Percentiles rank a stretch among this genome's conserved stretches.
These are phyloP conservation scores for Dryobates pubescens DNA, from an alignment of 2,797 vertebrate genomes.

Conservation along the genomic window DNA sequence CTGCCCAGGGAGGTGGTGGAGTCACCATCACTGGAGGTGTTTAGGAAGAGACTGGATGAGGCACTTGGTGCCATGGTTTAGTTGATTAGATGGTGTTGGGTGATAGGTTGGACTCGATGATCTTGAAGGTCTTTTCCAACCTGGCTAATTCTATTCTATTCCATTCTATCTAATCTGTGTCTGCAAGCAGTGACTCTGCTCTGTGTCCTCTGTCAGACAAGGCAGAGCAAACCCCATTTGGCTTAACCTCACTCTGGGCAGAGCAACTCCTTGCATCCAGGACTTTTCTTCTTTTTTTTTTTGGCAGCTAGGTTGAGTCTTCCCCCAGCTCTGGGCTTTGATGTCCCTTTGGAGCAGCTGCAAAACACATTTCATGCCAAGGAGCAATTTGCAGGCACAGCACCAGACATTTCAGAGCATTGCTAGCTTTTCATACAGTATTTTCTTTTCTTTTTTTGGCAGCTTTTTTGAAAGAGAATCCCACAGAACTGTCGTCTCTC, in stretches of 20 bases:
- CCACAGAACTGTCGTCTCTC: conserved; percentile 42
- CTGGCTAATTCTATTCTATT: too few relatives aligned
- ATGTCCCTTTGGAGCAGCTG: conserved; percentile 63
- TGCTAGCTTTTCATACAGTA: conserved; percentile 62
- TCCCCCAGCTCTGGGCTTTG: conserved; percentile 53
- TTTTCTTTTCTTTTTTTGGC: conserved; percentile 44
- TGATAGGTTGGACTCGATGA: too few relatives aligned
- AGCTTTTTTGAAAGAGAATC: conserved; percentile 55
- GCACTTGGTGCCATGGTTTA: too few relatives aligned
- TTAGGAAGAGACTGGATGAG: too few relatives aligned
- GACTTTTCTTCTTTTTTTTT: not conserved
- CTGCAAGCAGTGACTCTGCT: conserved; percentile 55
- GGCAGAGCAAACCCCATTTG: conserved; percentile 61
- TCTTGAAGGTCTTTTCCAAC: too few relatives aligned
- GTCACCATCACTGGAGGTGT: too few relatives aligned
- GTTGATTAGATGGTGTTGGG: too few relatives aligned
- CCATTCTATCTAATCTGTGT: conserved; percentile 38
- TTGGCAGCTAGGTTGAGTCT: conserved; percentile 56
- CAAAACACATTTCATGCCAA: conserved; percentile 70
- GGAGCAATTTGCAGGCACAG: conserved; percentile 68
- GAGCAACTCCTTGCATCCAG: conserved; percentile 56
- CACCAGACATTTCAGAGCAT: conserved; percentile 57
- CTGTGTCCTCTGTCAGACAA: conserved; percentile 56
- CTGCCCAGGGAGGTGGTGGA: too few relatives aligned
- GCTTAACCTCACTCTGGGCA: conserved; percentile 56